Evolutionary conservation across 2,888 invertebrate species (phyloP).

Genomic region (Andrena marginata): DNA sequence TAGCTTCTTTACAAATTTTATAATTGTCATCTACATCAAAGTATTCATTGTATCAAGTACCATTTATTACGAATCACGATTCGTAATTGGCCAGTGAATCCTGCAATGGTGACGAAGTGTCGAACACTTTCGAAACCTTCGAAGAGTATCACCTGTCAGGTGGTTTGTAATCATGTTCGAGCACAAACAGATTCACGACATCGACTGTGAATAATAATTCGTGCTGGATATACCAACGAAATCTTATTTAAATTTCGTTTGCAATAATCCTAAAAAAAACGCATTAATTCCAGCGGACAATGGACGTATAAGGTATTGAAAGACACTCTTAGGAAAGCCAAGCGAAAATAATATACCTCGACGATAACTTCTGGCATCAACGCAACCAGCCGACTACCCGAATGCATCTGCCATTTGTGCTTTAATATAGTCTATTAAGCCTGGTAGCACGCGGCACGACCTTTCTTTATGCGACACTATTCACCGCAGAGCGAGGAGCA

Average conservation of each 20-base stretch:
- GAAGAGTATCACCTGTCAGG: neutral
- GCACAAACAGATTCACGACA: neutral
- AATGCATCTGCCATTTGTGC: slow-evolving; percentile 42
- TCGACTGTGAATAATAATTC: too few relatives aligned
- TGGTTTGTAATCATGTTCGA: neutral
- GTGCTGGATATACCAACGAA: too few relatives aligned
- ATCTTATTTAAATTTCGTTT: neutral
- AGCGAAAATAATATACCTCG: slow-evolving; percentile 28
- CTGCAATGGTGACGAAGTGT: too few relatives aligned
- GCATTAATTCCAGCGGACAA: neutral
- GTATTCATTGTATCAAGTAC: too few relatives aligned
- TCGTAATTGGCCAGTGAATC: too few relatives aligned
- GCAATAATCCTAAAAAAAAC: neutral
- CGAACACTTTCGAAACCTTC: neutral
- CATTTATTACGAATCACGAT: too few relatives aligned
- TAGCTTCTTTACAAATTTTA: too few relatives aligned
- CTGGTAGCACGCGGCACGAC: slow-evolving; percentile 17
- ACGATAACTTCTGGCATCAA: slow-evolving; percentile 12
- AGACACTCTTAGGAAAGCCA: slow-evolving; percentile 9
- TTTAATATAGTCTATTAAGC: slow-evolving; percentile 57
- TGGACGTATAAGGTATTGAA: neutral
- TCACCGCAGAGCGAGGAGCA: slow-evolving; percentile 17
- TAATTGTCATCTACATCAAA: too few relatives aligned
- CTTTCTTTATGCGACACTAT: slow-evolving; percentile 51
- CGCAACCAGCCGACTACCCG: neutral